A percentile compares a stretch with the other conserved stretches of the same genome.
phyloP scores from a whole-genome alignment of 2,888 invertebrate species.

The Miltochrista miniata region DNA sequence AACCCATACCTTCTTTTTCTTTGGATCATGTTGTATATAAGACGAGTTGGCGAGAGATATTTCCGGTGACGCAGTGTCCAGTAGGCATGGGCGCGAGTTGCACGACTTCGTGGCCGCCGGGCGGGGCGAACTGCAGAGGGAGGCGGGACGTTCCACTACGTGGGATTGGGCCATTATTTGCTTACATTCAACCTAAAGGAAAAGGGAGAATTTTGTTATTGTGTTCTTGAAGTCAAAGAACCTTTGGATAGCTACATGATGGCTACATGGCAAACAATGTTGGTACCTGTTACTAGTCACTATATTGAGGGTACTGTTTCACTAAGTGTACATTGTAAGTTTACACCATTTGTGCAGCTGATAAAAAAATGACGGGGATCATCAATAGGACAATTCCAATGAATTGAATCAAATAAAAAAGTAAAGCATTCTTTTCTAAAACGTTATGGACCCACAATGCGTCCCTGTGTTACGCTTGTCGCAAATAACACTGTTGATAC shows the following conservation, averaged over 20 bases:
- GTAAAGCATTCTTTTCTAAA: too few relatives aligned
- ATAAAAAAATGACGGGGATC: too few relatives aligned
- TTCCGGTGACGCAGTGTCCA: constrained; percentile 88
- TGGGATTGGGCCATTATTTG: constrained; percentile 97
- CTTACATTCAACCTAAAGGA: constrained; percentile 89
- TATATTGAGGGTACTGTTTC: too few relatives aligned
- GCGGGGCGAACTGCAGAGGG: constrained; percentile 89
- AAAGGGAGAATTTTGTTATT: not conserved
- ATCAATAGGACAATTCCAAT: too few relatives aligned
- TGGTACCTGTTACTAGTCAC: too few relatives aligned
- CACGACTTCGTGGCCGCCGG: constrained; percentile 92
- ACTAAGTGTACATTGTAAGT: too few relatives aligned
- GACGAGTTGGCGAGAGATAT: constrained; percentile 92
- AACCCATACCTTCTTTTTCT: constrained; percentile 86
- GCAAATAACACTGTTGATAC: constrained; percentile 1
- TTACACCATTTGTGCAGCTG: too few relatives aligned
- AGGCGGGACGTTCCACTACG: constrained; percentile 90
- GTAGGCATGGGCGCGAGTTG: constrained; percentile 91
- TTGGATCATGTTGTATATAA: constrained; percentile 92
- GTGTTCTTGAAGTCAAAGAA: not conserved
- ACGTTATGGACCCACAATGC: too few relatives aligned
- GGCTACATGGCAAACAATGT: too few relatives aligned
- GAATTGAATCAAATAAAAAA: too few relatives aligned
- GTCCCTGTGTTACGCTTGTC: too few relatives aligned
- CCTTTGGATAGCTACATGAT: too few relatives aligned